Percentiles rank a stretch among this genome's conserved stretches.
Conservation (phyloP, 2,113 vertebrate species). For the Sceloporus tristichus region DNA sequence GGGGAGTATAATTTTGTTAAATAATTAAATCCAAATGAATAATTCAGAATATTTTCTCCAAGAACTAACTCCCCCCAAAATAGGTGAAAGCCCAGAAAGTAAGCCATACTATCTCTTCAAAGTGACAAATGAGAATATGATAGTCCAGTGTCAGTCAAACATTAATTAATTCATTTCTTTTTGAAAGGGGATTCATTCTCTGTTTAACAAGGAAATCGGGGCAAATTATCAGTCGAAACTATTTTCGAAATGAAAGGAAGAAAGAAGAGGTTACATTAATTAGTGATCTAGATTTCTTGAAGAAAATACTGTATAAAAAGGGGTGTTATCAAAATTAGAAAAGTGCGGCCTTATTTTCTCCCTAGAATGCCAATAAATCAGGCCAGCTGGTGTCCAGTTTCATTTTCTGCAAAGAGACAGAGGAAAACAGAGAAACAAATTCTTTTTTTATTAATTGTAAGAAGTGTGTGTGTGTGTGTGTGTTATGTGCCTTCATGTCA, state of each 20-base stretch:
- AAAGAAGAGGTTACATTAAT: not conserved
- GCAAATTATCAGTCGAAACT: not conserved
- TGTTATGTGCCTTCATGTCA: no score
- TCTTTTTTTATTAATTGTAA: no score
- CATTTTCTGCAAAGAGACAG: not conserved
- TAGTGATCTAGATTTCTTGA: not conserved
- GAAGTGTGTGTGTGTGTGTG: no score
- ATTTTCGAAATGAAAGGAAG: not conserved
- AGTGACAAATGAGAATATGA: not conserved
- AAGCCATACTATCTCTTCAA: not conserved
- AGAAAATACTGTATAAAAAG: not conserved
- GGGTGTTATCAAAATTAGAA: not conserved
- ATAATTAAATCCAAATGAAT: not conserved
- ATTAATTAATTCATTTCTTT: not conserved
- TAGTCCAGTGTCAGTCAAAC: not conserved
- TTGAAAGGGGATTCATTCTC: not conserved
- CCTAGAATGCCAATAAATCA: not conserved
- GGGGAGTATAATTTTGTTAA: not conserved
- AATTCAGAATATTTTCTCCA: not conserved
- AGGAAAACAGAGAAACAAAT: no score
- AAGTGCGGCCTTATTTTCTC: not conserved
- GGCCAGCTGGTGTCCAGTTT: not conserved
- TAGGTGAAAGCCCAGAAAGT: not conserved
- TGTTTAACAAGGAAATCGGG: not conserved
- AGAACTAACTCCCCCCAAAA: not conserved